Conservation (phyloP, 2,888 invertebrate species). For the Congeria kusceri region DNA sequence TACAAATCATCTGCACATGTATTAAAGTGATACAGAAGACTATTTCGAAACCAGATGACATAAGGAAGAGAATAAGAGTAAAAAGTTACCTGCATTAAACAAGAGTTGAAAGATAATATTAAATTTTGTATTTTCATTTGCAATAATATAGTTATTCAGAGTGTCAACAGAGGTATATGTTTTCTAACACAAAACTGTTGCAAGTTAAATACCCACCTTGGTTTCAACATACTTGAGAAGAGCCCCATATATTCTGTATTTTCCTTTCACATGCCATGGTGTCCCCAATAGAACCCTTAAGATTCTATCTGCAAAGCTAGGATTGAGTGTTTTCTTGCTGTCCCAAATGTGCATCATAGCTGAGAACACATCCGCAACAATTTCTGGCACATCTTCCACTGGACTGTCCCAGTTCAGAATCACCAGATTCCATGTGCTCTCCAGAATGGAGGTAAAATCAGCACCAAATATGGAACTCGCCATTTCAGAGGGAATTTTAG, state of each 20-base stretch:
- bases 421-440: slow-evolving; percentile 71
- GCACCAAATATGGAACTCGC: slow-evolving; percentile 13
- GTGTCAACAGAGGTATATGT: too few species aligned
- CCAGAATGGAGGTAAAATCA: slow-evolving; percentile 36
- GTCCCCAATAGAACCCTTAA: slow-evolving; percentile 58
- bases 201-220: slow-evolving; percentile 28
- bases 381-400: slow-evolving; percentile 81
- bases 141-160: too few species aligned
- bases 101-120: too few species aligned
- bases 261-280: slow-evolving; percentile 80
- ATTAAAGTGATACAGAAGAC: too few species aligned
- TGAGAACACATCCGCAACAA: slow-evolving; percentile 71
- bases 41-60: too few species aligned
- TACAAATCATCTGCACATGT: too few species aligned
- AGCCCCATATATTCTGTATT: slow-evolving; percentile 75
- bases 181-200: too few species aligned
- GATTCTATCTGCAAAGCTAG: slow-evolving; percentile 54
- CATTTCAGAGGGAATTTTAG: slow-evolving; percentile 32
- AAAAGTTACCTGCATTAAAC: too few species aligned
- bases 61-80: too few species aligned
- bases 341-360: slow-evolving; percentile 70
- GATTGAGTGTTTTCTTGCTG: slow-evolving; percentile 29
- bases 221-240: slow-evolving; percentile 72
- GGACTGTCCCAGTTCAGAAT: slow-evolving; percentile 82
- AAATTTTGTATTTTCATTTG: too few species aligned